These are phyloP conservation scores for Rotaria socialis DNA, from an alignment of 2,888 invertebrate genomes.

Conservation along the genomic window DNA sequence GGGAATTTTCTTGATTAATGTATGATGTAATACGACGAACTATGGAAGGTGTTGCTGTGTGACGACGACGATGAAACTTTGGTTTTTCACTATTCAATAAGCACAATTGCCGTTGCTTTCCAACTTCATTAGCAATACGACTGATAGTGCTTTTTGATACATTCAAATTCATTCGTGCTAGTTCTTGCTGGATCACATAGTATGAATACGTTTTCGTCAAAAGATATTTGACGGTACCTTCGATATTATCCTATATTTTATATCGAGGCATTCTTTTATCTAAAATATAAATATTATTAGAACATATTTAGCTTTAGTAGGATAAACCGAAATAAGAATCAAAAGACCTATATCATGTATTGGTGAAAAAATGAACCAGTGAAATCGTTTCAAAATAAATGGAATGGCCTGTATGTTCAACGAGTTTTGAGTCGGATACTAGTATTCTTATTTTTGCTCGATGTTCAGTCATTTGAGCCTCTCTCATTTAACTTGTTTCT, in stretches of 20 bases:
- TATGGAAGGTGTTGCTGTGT: neutral
- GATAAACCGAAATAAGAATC: neutral
- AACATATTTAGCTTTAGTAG: neutral
- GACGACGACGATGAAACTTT: neutral
- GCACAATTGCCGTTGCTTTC: neutral
- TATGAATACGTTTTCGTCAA: neutral
- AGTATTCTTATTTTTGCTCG: too few species aligned
- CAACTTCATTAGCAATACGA: neutral
- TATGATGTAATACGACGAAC: neutral
- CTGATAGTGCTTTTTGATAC: neutral
- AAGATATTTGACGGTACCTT: neutral
- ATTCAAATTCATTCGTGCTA: neutral
- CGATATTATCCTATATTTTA: neutral
- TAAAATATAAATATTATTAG: neutral
- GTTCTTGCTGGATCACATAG: neutral
- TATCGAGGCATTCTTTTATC: neutral
- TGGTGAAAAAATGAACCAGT: neutral
- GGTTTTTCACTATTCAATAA: neutral
- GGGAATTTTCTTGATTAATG: neutral
- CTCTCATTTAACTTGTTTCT: too few species aligned
- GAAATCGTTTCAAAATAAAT: conserved; percentile 6
- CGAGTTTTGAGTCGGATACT: too few species aligned
- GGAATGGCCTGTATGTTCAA: neutral
- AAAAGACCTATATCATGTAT: neutral
- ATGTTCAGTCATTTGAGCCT: too few species aligned